Evolutionary conservation across 2,797 vertebrate genomes (phyloP).

Genomic region (Adelosebastes latens): DNA sequence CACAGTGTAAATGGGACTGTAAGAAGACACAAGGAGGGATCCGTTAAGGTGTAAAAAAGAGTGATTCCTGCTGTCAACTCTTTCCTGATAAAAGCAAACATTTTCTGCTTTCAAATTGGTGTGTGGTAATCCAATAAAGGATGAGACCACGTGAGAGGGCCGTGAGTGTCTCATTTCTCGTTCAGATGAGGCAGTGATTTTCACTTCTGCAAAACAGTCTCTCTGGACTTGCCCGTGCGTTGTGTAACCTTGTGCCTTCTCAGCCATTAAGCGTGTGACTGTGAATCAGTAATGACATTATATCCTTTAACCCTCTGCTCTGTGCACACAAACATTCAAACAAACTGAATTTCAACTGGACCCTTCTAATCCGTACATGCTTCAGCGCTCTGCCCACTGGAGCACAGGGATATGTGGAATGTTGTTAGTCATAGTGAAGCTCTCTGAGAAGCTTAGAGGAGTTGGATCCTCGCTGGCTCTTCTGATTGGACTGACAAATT

Average conservation of each 20-base stretch:
- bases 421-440: slow-evolving; percentile 72
- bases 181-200: slow-evolving; percentile 52
- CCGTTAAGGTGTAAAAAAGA: slow-evolving; percentile 46
- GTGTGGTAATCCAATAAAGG: slow-evolving; percentile 65
- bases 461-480: slow-evolving; percentile 51
- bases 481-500: slow-evolving; percentile 64
- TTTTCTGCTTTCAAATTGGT: slow-evolving; percentile 59
- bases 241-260: slow-evolving; percentile 83
- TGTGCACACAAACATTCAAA: slow-evolving; percentile 64
- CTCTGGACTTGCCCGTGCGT: slow-evolving; percentile 45
- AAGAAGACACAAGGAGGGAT: slow-evolving; percentile 81
- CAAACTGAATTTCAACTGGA: slow-evolving; percentile 68
- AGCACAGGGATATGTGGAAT: slow-evolving; percentile 74
- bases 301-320: slow-evolving; percentile 71
- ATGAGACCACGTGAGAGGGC: slow-evolving; percentile 42
- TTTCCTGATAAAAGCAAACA: slow-evolving; percentile 52
- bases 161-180: slow-evolving; percentile 44
- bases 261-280: slow-evolving; percentile 74
- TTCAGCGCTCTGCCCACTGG: slow-evolving; percentile 68
- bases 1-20: slow-evolving; percentile 67
- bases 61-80: slow-evolving; percentile 61
- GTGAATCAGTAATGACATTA: slow-evolving; percentile 87
- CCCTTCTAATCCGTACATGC: slow-evolving; percentile 61
- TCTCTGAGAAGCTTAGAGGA: slow-evolving; percentile 69
- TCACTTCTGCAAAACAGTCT: slow-evolving; percentile 43